Evolutionary conservation across 2,113 vertebrate species (phyloP), one percentile per base, ranked within the genome.

Genomic region (Pteruthius melanotis): DNA sequence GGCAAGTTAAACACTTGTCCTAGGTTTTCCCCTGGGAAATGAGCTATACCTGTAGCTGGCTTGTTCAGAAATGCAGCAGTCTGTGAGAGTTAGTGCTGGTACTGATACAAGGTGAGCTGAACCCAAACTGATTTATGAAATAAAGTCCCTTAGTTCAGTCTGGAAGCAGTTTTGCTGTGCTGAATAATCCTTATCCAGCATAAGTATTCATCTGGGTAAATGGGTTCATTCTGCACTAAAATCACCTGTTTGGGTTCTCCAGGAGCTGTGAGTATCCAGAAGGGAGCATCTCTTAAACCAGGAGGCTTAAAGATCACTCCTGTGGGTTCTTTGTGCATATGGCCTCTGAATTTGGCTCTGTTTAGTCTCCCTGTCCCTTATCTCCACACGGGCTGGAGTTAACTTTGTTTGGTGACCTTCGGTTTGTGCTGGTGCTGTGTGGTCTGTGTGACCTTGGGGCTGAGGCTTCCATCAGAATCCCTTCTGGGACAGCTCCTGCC

Each of bases 391-490:
- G n/a, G 5, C 28, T 50, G 13, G 50, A 77, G 56, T 59, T 59
- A 31, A 19, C 68, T 80, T 65, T 76, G 59, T 72, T 94, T 47
- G 82, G 63, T 93, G 94, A 89, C 89, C 89, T 95, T 90, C 6
- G 14, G 65, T 40, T 60, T 42, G 35, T 66, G 13, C 69, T 59
- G 30, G 3, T 44, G 66, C 65, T 33, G 37, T 14, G 13, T 40
- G 74, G 17, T 39, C 27, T 64, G 42, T 13, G 22, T 68, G 75
- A 33, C 26, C 75, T 53, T 26, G 17, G 80, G 72, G 44, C 72
- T 40, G 24, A 56, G 39, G 44, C 52, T 61, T 57, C 42, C 60
- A 26, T 54, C 44, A 20, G 28, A 56, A 35, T 40, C 45, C 1
- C 53, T 76, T 26, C n/a, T 13, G 19, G 53, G 42, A 18, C 54